Conservation (phyloP, 2,888 invertebrate species). For the Magallana nippona region DNA sequence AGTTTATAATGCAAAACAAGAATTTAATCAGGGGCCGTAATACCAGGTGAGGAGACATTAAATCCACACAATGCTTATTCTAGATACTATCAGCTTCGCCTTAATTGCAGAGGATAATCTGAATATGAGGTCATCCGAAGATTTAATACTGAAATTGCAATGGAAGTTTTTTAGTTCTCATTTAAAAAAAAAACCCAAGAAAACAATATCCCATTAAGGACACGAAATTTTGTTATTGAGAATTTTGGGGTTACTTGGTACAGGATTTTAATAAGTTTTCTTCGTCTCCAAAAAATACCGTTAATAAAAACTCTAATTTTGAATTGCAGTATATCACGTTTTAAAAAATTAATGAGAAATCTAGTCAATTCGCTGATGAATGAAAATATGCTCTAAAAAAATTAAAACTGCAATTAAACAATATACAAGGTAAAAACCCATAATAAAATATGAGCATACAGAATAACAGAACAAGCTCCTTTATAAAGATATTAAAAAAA, state of each 20-base stretch:
- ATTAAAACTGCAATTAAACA: too few species aligned
- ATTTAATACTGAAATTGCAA: conserved; percentile 24
- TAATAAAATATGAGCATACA: too few species aligned
- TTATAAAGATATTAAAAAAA: too few species aligned
- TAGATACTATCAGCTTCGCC: conserved; percentile 28
- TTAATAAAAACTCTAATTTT: too few species aligned
- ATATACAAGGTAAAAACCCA: too few species aligned
- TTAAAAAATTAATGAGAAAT: too few species aligned
- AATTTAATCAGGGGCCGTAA: conserved; percentile 32
- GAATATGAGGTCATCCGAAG: conserved; percentile 17
- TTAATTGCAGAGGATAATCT: conserved; percentile 29
- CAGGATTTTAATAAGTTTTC: background rate
- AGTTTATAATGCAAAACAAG: conserved; percentile 35
- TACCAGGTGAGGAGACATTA: conserved; percentile 37
- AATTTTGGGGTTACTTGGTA: background rate
- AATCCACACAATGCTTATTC: conserved; percentile 20
- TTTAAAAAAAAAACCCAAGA: conserved; percentile 27
- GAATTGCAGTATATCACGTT: too few species aligned
- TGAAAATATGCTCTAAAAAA: too few species aligned
- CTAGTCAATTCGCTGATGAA: too few species aligned
- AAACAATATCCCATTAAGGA: conserved; percentile 9
- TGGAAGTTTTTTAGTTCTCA: conserved; percentile 4
- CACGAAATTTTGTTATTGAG: background rate
- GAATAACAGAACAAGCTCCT: too few species aligned
- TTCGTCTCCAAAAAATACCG: too few species aligned